These are phyloP conservation scores for Malurus melanocephalus DNA, from an alignment of 2,113 vertebrate genomes.

Conservation along the genomic window DNA sequence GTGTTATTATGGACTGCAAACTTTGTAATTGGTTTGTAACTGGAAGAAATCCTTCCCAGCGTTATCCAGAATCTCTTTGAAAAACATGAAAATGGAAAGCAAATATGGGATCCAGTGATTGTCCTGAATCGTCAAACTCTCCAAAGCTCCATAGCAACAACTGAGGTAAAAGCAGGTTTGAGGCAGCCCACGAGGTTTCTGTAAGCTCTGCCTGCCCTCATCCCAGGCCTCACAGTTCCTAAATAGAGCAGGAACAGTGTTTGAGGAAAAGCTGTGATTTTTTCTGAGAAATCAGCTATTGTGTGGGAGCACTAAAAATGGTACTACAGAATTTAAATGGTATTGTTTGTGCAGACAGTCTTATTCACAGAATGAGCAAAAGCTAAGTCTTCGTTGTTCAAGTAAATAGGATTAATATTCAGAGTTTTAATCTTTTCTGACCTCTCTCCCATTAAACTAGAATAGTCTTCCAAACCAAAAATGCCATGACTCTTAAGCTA, in stretches of 20 bases:
- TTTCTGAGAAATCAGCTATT: neutral
- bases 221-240: conserved; percentile 2
- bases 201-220: conserved; percentile 6
- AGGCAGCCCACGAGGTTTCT: conserved; percentile 5
- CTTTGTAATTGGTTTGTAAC: neutral
- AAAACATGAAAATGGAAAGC: neutral
- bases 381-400: neutral
- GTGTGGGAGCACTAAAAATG: neutral
- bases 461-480: neutral
- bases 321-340: neutral
- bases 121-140: conserved; percentile 19
- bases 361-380: neutral
- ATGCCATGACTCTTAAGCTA: neutral
- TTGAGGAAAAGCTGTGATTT: conserved; percentile 34
- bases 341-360: neutral
- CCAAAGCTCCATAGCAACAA: conserved; percentile 45
- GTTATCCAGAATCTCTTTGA: neutral
- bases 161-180: conserved; percentile 23
- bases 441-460: neutral
- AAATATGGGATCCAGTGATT: neutral
- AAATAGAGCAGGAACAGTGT: neutral
- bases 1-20: neutral
- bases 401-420: neutral
- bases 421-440: neutral
- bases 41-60: neutral